A percentile compares a stretch with the other conserved stretches of the same genome.
phyloP scores from a whole-genome alignment of 2,113 vertebrate genomes.

The Labrus mixtus region DNA sequence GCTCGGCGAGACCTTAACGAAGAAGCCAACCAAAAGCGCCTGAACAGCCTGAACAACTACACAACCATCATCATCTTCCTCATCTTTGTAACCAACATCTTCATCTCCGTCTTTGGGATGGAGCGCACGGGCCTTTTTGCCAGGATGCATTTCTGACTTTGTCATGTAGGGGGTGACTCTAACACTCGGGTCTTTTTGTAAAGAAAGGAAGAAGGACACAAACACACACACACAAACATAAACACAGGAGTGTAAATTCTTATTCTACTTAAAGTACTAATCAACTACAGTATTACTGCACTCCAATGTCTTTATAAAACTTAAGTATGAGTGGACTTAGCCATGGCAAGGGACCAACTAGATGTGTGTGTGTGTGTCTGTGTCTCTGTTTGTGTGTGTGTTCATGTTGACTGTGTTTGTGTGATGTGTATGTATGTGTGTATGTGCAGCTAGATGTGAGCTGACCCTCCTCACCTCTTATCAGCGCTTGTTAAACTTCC shows the following conservation, averaged over 20 bases:
- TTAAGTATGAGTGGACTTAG: slow-evolving; percentile 43
- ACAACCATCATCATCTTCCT: slow-evolving; percentile 87
- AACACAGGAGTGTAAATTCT: slow-evolving; percentile 9
- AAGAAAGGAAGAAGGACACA: not conserved
- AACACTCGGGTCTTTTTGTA: no score
- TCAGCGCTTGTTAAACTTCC: slow-evolving; percentile 84
- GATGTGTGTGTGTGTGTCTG: slow-evolving; percentile 59
- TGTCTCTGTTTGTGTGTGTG: slow-evolving; percentile 22
- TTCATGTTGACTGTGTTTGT: slow-evolving; percentile 31
- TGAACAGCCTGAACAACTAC: slow-evolving; percentile 89
- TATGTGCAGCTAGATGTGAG: slow-evolving; percentile 62
- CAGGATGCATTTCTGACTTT: slow-evolving; percentile 69
- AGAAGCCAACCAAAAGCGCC: slow-evolving; percentile 85
- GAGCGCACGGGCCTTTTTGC: slow-evolving; percentile 88
- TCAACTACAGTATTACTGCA: slow-evolving; percentile 7
- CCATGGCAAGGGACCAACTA: slow-evolving; percentile 44
- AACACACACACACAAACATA: slow-evolving; percentile 12
- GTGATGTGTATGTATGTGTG: slow-evolving; percentile 34
- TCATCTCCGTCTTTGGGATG: slow-evolving; percentile 92
- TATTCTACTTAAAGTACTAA: slow-evolving; percentile 59
- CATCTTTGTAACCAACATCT: slow-evolving; percentile 90
- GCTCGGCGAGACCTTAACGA: slow-evolving; percentile 90
- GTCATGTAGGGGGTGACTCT: slow-evolving; percentile 7
- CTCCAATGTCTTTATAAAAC: not conserved
- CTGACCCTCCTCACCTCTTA: slow-evolving; percentile 69